phyloP scores from a whole-genome alignment of 1,140 invertebrate genomes.

The Drosophila triauraria region DNA sequence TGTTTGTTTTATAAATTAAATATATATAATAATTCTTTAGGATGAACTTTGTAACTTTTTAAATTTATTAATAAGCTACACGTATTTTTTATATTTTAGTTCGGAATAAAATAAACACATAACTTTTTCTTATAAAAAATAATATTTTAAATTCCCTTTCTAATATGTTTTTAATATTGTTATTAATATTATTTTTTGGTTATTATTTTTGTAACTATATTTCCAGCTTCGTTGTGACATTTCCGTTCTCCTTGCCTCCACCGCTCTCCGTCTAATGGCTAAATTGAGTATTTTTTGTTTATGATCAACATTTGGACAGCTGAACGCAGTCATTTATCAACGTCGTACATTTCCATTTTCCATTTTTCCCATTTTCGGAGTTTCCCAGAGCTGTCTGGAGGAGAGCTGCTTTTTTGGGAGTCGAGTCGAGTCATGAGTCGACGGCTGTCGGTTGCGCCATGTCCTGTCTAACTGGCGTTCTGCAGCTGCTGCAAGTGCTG shows the following conservation, averaged over 20 bases:
- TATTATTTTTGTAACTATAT: not conserved
- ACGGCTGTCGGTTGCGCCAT: conserved; percentile 38
- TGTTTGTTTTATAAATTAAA: too few species aligned
- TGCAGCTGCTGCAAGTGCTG: conserved; percentile 48
- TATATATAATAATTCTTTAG: too few species aligned
- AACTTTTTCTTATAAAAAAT: too few species aligned
- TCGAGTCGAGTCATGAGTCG: conserved; percentile 26
- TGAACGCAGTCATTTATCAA: conserved; percentile 50
- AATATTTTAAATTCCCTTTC: too few species aligned
- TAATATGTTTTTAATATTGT: not conserved
- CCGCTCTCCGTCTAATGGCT: not conserved
- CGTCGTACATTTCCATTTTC: conserved; percentile 30
- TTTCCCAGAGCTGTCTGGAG: conserved; percentile 19
- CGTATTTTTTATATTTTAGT: too few species aligned
- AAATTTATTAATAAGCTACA: too few species aligned
- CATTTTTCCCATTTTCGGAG: conserved; percentile 24
- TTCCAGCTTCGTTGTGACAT: not conserved
- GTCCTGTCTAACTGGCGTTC: conserved; percentile 50
- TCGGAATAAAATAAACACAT: too few species aligned
- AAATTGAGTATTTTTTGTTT: conserved; percentile 43
- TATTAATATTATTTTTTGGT: not conserved
- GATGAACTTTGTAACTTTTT: too few species aligned
- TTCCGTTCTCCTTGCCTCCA: too few species aligned
- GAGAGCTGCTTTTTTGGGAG: not conserved
- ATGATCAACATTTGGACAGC: conserved; percentile 45